Conservation (phyloP, 2,113 vertebrate genomes). For the Aramus guarauna region DNA sequence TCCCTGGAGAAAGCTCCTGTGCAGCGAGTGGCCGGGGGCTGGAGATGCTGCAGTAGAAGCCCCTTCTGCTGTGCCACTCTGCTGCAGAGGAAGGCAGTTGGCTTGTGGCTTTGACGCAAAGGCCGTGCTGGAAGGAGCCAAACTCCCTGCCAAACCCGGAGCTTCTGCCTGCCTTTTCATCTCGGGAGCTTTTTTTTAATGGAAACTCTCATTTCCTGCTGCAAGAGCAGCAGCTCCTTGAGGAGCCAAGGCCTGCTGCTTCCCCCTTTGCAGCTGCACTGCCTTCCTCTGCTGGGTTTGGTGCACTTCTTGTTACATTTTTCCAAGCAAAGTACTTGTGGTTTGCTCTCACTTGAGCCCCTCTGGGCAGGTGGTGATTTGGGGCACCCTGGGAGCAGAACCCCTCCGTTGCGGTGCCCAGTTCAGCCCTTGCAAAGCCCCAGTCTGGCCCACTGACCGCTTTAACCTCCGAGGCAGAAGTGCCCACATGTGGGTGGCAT, state of each 20-base stretch:
- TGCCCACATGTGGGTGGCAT: rapidly evolving
- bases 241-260: not conserved
- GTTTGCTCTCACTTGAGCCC: not conserved
- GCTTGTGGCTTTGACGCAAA: not conserved
- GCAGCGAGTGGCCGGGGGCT: not conserved
- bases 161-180: slow-evolving; percentile 46
- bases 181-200: not conserved
- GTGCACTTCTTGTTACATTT: not conserved
- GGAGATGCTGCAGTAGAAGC: not conserved
- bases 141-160: not conserved
- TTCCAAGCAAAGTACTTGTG: not conserved
- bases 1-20: not conserved
- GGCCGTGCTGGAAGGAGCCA: not conserved
- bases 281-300: not conserved
- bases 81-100: not conserved
- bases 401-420: rapidly evolving
- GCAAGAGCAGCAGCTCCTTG: not conserved
- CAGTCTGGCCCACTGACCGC: not conserved
- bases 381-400: not conserved
- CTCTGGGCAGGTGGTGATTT: not conserved
- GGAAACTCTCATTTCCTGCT: not conserved
- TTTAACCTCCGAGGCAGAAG: not conserved
- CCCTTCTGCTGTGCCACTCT: not conserved
- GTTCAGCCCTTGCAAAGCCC: not conserved
- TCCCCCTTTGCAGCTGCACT: not conserved